A percentile compares a stretch with the other conserved stretches of the same genome.
Conservation (phyloP, 1,140 invertebrate species). For the Aporrectodea caliginosa region DNA sequence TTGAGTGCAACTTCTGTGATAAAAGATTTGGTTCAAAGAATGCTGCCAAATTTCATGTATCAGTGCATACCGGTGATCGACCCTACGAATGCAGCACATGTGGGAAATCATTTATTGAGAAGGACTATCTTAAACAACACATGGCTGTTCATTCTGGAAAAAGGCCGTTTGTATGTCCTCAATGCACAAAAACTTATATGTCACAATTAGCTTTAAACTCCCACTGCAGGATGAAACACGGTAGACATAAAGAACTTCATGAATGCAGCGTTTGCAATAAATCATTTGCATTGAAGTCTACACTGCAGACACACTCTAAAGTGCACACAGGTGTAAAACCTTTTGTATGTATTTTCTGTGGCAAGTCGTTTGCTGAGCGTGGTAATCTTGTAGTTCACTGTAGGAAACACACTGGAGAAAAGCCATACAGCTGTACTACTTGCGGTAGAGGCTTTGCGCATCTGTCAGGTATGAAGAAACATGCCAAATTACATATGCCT, state of each 20-base stretch:
- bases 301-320: not conserved
- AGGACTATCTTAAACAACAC: not conserved
- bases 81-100: not conserved
- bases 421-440: not conserved
- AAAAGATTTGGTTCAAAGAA: not conserved
- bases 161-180: not conserved
- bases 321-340: not conserved
- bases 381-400: not conserved
- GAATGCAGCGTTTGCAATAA: not conserved
- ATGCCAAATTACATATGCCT: not conserved
- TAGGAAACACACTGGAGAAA: not conserved
- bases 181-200: not conserved
- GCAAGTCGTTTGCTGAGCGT: not conserved
- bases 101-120: not conserved
- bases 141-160: not conserved
- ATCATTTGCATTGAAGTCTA: not conserved
- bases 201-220: too few species aligned
- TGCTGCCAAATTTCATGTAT: not conserved
- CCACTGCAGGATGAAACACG: not conserved
- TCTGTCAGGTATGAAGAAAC: not conserved
- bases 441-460: not conserved
- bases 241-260: not conserved
- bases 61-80: not conserved
- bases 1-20: not conserved
- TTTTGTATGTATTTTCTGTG: not conserved